These are phyloP conservation scores for Scleropages formosus DNA, from an alignment of 2,797 vertebrate genomes.

Conservation along the genomic window DNA sequence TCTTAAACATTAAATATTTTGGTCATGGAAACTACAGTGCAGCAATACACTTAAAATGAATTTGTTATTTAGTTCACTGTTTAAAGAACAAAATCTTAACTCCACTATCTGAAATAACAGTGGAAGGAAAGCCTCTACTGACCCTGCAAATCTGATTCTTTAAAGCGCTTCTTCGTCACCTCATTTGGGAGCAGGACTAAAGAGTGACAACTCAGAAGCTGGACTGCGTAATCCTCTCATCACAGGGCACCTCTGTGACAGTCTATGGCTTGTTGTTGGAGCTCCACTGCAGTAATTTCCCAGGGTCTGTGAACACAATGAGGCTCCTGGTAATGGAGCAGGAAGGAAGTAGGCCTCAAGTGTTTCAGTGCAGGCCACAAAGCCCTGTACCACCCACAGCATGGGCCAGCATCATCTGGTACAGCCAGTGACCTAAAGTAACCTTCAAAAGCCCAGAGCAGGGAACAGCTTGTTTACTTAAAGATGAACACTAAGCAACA, in stretches of 20 bases:
- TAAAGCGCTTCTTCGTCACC: too few species aligned
- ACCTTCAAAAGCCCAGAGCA: slow-evolving; percentile 9
- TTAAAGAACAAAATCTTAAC: too few species aligned
- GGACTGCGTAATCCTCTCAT: neutral
- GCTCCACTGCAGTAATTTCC: neutral
- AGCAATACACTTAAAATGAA: too few species aligned
- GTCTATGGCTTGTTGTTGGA: neutral
- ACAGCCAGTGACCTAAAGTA: slow-evolving; percentile 20
- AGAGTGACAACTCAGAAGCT: neutral
- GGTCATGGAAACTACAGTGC: too few species aligned
- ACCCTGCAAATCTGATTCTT: too few species aligned
- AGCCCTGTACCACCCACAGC: neutral
- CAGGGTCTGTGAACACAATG: slow-evolving; percentile 4
- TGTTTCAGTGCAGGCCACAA: slow-evolving; percentile 25
- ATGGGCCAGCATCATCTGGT: neutral
- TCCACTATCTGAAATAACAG: too few species aligned
- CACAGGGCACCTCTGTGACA: neutral
- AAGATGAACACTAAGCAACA: neutral
- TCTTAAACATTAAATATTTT: too few species aligned
- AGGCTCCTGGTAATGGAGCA: neutral
- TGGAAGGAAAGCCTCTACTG: too few species aligned
- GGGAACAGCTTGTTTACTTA: neutral
- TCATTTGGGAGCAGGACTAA: too few species aligned
- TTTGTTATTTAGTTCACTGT: too few species aligned
- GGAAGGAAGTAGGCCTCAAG: neutral